Base-by-base conservation (phyloP, 30 jellyfish, hydroid and myxozoan genomes). In the Turritopsis dohrnii region DNA sequence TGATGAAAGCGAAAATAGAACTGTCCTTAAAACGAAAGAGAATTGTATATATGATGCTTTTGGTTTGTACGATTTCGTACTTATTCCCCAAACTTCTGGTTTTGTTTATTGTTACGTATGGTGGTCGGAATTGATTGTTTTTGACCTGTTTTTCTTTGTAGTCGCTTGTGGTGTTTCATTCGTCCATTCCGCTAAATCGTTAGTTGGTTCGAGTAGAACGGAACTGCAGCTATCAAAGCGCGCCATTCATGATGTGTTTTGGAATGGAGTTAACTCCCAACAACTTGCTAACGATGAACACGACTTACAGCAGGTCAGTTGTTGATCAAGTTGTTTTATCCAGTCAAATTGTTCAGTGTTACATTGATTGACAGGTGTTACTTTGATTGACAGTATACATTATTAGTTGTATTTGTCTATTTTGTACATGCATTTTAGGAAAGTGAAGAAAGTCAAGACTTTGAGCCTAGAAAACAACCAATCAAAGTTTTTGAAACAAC, bases 221-320 rank as follows among this genome's bases (percentile, higher is more conserved):
- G 96, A 89, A 66, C 94, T 81, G 27, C 79, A 69, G 29, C 54
- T 90, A 88, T 54, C 97, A 60, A 53, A 75, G 71, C 84, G 77
- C 28, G 97, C 97, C 71, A 83, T 86, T 52, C 81, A 73, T 28
- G 97, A 90, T 53, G 95, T 90, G 13, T 90, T 80, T 54, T 86
- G 95, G 95, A 86, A 90, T 71, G 97, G 95, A 16, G 18, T 85
- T 66, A 52, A 86, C 66, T 90, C 97, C 19, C 95, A 86, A 66
- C 80, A 90, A 21, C 90, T 88, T 1, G 97, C 97, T 8, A 83
- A 86, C 72, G 75, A 84, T 26, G 83, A 24, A 4, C 83, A 69
- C 0, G 77, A 19, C 30, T n/a, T 69, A n/a, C n/a, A n/a, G 30
- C 22, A 69, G 30, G 77, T 69, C 28, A 69, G 77, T 27, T 0